A percentile compares a stretch with the other conserved stretches of the same genome.
Conservation (phyloP, 2,113 vertebrate genomes). For the Poeciliopsis turrubarensis region DNA sequence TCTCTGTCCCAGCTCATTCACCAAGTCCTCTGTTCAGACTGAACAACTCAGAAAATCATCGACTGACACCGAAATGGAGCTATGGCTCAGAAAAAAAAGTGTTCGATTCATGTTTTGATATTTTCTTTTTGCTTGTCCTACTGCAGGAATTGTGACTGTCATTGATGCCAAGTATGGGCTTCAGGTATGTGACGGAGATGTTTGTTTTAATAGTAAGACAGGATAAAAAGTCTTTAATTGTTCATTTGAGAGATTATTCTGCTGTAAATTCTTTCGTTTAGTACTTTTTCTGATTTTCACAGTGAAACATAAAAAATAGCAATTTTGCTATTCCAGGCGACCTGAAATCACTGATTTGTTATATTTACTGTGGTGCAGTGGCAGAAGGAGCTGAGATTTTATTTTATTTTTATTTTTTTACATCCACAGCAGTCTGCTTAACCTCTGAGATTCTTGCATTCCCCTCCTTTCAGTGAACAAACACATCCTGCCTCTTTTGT, state of each 20-base stretch:
- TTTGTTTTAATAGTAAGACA: not conserved
- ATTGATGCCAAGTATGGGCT: constrained; percentile 94
- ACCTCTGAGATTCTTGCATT: not conserved
- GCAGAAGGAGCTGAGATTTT: not conserved
- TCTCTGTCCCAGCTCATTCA: constrained; percentile 41
- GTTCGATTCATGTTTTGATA: not conserved
- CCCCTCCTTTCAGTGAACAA: constrained; percentile 6
- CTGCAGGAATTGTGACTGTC: constrained; percentile 90
- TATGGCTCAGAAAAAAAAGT: not conserved
- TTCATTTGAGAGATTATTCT: not conserved
- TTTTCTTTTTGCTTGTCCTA: constrained; percentile 12
- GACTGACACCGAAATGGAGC: constrained; percentile 46
- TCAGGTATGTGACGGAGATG: constrained; percentile 79
- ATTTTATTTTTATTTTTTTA: not conserved
- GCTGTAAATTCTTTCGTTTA: not conserved
- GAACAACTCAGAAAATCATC: constrained; percentile 30
- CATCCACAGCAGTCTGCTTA: constrained; percentile 6
- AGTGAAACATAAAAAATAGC: not conserved
- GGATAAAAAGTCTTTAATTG: not conserved
- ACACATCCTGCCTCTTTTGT: constrained; percentile 63
- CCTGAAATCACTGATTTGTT: not conserved
- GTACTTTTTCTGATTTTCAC: too few relatives aligned
- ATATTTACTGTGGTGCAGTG: not conserved
- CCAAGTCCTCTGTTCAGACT: constrained; percentile 48
- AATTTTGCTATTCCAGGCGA: not conserved